Base-by-base conservation (phyloP, 2,113 vertebrate species). In the Panurus biarmicus region DNA sequence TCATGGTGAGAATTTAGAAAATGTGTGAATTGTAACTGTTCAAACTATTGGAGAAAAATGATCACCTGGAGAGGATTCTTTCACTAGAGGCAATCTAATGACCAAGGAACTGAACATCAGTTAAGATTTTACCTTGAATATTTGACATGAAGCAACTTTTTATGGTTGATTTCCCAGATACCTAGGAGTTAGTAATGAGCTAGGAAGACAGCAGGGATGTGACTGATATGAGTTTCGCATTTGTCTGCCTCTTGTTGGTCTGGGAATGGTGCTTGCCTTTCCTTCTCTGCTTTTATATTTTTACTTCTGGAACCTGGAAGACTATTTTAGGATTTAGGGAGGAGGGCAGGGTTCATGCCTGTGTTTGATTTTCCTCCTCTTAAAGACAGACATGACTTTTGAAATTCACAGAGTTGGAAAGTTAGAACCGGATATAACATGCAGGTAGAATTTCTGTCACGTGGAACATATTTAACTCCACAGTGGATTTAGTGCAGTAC, bases 131-230 rank as follows among this genome's bases (percentile, higher is more conserved):
- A 72, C 21, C 25, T 53, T 36, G 25, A 47, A 33, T 45, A 12
- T 53, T 79, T 6, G 7, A 50, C 42, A 19, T 1, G 2, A 67
- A 85, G 31, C 0, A 0, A 53, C 12, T 42, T 45, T 7, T 79
- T 42, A 14, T 5, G 23, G 9, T 58, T 76, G 4, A 14, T 51
- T 89, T 87, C 12, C 40, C 3, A 4, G 9, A 64, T 5, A 29
- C 1, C 2, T 44, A 70, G 36, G 16, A 79, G 36, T 65, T 72
- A 38, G 19, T 19, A 69, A 60, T 11, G 73, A 81, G 10, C 47
- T 69, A 14, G 20, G 28, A 87, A 69, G 1, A 20, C n/a, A 78
- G 33, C 38, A 58, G 18, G 19, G 24, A 65, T 45, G 15, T 18
- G 28, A 54, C 12, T 69, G 14, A 10, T 31, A 9, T 3, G 22